Evolutionary conservation across 2,888 invertebrate genomes (phyloP), one percentile per base, ranked within the genome.

Genomic region (Mythimna pallens): DNA sequence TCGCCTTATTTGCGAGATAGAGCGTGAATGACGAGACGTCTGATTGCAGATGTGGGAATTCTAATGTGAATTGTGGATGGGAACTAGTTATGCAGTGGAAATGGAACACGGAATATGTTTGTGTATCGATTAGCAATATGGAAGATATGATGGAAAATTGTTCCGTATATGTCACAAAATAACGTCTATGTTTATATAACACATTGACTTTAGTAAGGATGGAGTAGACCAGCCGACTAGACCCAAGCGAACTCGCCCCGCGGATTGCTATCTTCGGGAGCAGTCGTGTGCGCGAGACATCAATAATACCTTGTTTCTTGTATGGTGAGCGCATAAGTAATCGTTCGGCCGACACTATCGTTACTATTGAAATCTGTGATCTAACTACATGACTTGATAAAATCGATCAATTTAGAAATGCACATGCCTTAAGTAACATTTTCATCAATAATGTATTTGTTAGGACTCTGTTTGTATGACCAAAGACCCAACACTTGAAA

Each of bases 1-100:
- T 74, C 70, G 62, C 76, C 76, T 76, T 81, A 81, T 80, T 81
- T 81, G 84, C 84, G 65, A 79, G 81, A 65, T 72, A 58, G 66
- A 68, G 79, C 67, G 70, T 67, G 70, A 70, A 78, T 82, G 78
- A 78, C 68, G 80, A 82, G 57, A 82, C 57, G 40, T 57, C 64
- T 80, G 70, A 80, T 81, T 83, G 70, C 55, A 75, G 64, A 40
- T 70, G 64, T 64, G 69, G 80, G 70, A 80, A 66, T 83, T 67
- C 55, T 65, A 61, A 74, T 50, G 47, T 61, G 54, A 78, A 74
- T 71, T 66, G 40, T 66, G 55, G 43, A 57, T 50, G 64, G n/a
- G 34, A 20, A 30, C 6, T 82, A 34, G 30, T 64, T 59, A 50
- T 50, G 40, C n/a, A 34, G 54, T 64, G n/a, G 34, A 36, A 20